Evolutionary conservation across 2,888 invertebrate species (phyloP).

Genomic region (Blera fallax): DNA sequence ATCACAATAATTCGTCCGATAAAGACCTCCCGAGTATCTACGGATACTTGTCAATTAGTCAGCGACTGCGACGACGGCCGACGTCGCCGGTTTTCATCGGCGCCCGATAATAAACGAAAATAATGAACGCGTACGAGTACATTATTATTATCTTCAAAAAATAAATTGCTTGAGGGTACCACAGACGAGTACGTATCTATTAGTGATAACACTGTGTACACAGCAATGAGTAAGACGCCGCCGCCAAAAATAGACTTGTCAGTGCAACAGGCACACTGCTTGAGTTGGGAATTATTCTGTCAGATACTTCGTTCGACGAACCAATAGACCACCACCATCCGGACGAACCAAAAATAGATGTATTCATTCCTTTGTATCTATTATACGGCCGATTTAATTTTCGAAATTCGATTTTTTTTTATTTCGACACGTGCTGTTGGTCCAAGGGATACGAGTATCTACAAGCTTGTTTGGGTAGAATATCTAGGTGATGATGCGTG

Average conservation of each 20-base stretch:
- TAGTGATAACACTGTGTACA: background rate
- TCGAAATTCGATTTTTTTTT: constrained; percentile 29
- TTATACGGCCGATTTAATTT: constrained; percentile 10
- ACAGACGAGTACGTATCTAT: no score
- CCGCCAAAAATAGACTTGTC: constrained; percentile 1
- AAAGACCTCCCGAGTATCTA: background rate
- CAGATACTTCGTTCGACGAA: background rate
- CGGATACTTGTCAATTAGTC: constrained; percentile 17
- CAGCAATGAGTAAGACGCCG: background rate
- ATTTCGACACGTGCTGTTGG: constrained; percentile 38
- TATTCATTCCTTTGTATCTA: constrained; percentile 16
- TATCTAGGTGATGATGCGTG: background rate
- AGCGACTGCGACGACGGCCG: background rate
- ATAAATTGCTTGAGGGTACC: background rate
- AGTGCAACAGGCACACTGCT: background rate
- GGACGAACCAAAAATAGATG: constrained; percentile 23
- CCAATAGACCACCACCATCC: background rate
- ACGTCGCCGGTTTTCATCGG: background rate
- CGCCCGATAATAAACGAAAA: constrained; percentile 35
- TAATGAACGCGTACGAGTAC: background rate
- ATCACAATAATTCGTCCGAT: background rate
- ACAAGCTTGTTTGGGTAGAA: background rate
- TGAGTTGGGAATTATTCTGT: constrained; percentile 5
- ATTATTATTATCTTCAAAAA: background rate
- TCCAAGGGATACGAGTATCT: background rate